Evolutionary conservation across 2,113 vertebrate genomes (phyloP).

Genomic region (Tetraodon nigroviridis): DNA sequence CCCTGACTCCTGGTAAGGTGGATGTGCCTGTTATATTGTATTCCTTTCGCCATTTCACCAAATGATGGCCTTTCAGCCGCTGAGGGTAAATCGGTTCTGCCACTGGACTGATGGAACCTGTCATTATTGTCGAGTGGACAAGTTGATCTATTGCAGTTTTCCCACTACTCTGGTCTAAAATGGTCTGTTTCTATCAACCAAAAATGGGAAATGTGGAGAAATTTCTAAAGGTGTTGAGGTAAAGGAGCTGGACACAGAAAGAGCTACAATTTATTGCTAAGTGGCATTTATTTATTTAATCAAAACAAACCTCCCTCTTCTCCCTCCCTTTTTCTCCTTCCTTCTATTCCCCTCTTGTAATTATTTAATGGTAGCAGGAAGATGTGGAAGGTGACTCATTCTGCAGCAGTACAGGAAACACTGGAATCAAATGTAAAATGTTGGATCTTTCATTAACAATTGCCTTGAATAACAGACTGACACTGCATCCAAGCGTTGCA

Average conservation of each 20-base stretch:
- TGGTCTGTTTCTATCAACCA: too few species aligned
- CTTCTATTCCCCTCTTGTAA: conserved; percentile 27
- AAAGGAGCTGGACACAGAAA: conserved; percentile 15
- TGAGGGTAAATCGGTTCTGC: too few species aligned
- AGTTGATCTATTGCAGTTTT: too few species aligned
- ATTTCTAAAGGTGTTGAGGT: conserved; percentile 32
- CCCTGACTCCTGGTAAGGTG: neutral
- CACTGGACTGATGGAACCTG: too few species aligned
- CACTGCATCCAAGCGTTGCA: conserved; percentile 39
- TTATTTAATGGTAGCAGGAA: conserved; percentile 56
- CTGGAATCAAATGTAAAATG: conserved; percentile 13
- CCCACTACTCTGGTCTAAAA: too few species aligned
- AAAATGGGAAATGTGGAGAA: conserved; percentile 10
- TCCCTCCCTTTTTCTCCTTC: neutral
- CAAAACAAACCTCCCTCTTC: conserved; percentile 19
- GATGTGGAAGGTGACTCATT: conserved; percentile 46
- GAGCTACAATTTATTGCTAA: conserved; percentile 42
- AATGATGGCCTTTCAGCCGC: conserved; percentile 27
- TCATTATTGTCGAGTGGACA: too few species aligned
- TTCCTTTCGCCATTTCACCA: conserved; percentile 12
- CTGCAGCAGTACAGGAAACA: conserved; percentile 19
- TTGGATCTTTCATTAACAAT: conserved; percentile 19
- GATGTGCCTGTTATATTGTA: conserved; percentile 8
- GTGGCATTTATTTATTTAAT: conserved; percentile 55
- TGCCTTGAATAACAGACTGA: neutral